phyloP scores from a whole-genome alignment of 1,140 invertebrate species.

The Muscidifurax raptorellus region DNA sequence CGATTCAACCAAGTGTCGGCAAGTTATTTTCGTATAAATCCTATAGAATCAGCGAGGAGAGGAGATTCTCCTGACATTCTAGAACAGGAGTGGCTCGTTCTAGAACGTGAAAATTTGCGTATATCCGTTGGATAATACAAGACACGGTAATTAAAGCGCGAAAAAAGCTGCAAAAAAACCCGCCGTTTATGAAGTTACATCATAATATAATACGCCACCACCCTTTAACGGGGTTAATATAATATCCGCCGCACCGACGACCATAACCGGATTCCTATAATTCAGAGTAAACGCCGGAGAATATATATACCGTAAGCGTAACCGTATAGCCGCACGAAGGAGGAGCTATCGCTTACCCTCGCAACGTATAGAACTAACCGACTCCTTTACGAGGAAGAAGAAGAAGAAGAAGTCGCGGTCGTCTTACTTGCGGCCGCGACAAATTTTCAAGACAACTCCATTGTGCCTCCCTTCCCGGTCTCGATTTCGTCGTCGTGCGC shows the following conservation, averaged over 20 bases:
- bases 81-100: too few species aligned
- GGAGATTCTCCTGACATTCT: too few species aligned
- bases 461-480: neutral
- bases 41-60: too few species aligned
- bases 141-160: neutral
- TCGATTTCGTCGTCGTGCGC: neutral
- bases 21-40: neutral
- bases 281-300: neutral
- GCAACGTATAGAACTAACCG: neutral
- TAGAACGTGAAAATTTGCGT: too few species aligned
- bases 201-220: too few species aligned
- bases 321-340: neutral
- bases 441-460: constrained; percentile 15
- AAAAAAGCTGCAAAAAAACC: neutral
- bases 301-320: neutral
- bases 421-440: neutral
- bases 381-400: neutral
- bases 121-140: too few species aligned
- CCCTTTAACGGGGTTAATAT: neutral
- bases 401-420: neutral
- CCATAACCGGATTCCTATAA: neutral
- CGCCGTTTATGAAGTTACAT: neutral
- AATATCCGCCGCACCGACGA: neutral
- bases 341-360: constrained; percentile 14
- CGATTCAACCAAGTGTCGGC: neutral